Evolutionary conservation across 2,888 invertebrate species (phyloP).

Genomic region (Stomorhina lunata): DNA sequence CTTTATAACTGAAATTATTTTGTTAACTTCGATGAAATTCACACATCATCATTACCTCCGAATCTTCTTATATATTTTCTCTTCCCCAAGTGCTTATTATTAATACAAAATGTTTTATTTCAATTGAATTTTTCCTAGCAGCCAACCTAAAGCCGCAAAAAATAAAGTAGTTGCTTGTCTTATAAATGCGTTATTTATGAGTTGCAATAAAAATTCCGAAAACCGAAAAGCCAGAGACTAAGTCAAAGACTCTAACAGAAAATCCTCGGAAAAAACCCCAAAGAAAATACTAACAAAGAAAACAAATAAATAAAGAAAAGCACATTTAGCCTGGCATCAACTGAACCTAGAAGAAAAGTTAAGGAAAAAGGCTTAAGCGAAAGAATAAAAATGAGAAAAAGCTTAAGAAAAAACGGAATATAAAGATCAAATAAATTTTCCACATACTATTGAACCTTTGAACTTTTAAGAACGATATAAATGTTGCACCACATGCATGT

Average conservation of each 20-base stretch:
- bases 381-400: background rate
- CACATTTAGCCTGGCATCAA: slow-evolving; percentile 18
- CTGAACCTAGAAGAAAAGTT: background rate
- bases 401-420: slow-evolving; percentile 30
- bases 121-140: slow-evolving; percentile 45
- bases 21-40: no score
- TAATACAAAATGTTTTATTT: background rate
- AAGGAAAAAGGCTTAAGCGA: background rate
- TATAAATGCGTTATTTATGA: slow-evolving; percentile 69
- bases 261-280: background rate
- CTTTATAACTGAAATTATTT: no score
- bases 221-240: slow-evolving; percentile 11
- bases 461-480: slow-evolving; percentile 66
- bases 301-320: slow-evolving; percentile 24
- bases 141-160: background rate
- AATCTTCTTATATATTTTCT: no score
- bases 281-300: slow-evolving; percentile 8
- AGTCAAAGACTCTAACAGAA: slow-evolving; percentile 11
- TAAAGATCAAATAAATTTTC: slow-evolving; percentile 66
- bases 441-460: slow-evolving; percentile 65
- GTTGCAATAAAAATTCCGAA: slow-evolving; percentile 68
- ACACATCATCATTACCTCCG: no score
- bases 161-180: slow-evolving; percentile 62
- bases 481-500: slow-evolving; percentile 66
- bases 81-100: no score